Evolutionary conservation across 2,888 invertebrate genomes (phyloP), one percentile per base, ranked within the genome.

Genomic region (Ophion costatus): DNA sequence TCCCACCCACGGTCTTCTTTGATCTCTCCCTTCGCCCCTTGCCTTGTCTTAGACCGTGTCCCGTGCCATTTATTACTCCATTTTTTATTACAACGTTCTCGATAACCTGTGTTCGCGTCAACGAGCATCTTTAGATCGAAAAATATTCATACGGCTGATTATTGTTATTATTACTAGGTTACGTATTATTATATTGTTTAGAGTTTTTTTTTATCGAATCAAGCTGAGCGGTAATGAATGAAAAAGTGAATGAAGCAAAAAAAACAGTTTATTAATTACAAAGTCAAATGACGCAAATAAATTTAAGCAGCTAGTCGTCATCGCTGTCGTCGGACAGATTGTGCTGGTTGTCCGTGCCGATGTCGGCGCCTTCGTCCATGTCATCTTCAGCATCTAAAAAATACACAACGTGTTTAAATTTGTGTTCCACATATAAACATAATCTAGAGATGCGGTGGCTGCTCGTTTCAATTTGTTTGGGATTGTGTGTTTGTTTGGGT

Each of bases 361-460:
- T 56, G 29, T 70, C 56, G n/a, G 69, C 56, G 17, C 69, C 24
- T 56, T 70, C 70, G 29, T 56, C 33, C 70, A 56, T 70, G 56
- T 70, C 9, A 17, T 17, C 70, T 70, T 70, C 70, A 22, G 22
- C 56, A 10, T 70, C 56, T 70, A 10, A 70, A 70, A 56, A 70
- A 70, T 70, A 29, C 70, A 70, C 5, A 67, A 67, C 70, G 29
- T 56, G 70, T 56, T 70, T 17, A 70, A 70, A 70, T 70, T 38
- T 38, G 38, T 38, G 38, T 38, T 38, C 6, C 7, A 38, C 6
- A 38, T 38, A 38, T 6, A 38, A 38, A 38, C 38, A 38, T 38
- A 38, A 38, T 38, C 38, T 38, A 38, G 7, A 6, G 38, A 38
- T 38, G 38, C 38, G 2, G n/a, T n/a, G n/a, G n/a, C n/a, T n/a